Conservation (phyloP, 2,888 invertebrate genomes). For the Syrista parreyssii region DNA sequence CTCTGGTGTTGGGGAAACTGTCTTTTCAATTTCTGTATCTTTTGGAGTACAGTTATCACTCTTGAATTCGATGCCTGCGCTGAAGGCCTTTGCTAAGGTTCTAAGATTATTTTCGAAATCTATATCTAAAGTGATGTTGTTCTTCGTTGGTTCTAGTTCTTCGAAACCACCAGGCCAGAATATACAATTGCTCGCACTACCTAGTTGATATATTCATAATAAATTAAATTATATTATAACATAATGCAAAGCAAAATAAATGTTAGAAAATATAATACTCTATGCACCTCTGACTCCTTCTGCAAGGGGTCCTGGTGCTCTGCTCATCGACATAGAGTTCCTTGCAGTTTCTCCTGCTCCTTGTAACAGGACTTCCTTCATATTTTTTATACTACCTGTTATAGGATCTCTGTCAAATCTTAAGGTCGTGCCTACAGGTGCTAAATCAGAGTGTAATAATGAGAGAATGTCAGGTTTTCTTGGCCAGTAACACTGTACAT, state of each 20-base stretch:
- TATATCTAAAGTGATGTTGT: constrained; percentile 34
- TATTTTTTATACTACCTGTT: constrained; percentile 80
- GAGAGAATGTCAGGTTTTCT: constrained; percentile 69
- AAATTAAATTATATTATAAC: neutral
- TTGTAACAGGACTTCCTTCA: constrained; percentile 72
- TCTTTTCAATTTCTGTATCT: constrained; percentile 2
- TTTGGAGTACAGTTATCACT: constrained; percentile 56
- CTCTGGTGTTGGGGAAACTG: constrained; percentile 42
- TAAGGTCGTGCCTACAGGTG: constrained; percentile 68
- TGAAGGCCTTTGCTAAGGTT: constrained; percentile 55
- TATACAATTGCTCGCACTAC: constrained; percentile 81
- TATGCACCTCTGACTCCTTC: constrained; percentile 76
- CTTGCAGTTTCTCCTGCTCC: constrained; percentile 74
- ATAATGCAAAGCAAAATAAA: neutral
- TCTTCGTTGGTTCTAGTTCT: constrained; percentile 65
- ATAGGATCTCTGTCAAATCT: constrained; percentile 77
- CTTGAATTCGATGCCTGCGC: constrained; percentile 53
- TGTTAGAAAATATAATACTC: neutral
- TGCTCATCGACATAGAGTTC: constrained; percentile 83
- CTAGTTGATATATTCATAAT: constrained; percentile 30
- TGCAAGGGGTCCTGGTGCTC: constrained; percentile 79
- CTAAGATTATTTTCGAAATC: constrained; percentile 59
- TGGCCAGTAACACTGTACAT: constrained; percentile 76
- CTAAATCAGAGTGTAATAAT: constrained; percentile 68
- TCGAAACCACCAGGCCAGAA: constrained; percentile 90